Conservation (phyloP, 2,113 vertebrate genomes). For the Pteronura brasiliensis region DNA sequence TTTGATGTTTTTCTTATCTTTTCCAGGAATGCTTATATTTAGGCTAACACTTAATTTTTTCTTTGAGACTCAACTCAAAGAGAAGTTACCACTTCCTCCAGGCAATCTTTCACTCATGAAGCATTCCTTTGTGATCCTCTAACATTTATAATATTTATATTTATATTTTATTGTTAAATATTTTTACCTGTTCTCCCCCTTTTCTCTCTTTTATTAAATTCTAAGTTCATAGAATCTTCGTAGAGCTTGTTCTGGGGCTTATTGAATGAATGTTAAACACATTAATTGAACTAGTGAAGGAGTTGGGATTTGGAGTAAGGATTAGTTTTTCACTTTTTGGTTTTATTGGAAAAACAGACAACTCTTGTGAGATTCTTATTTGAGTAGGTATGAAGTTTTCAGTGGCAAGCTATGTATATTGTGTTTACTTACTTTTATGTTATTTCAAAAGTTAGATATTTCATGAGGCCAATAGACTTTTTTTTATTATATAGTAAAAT, state of each 20-base stretch:
- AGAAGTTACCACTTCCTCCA: neutral
- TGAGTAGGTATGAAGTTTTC: slow-evolving; percentile 4
- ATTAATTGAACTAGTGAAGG: neutral
- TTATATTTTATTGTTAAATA: neutral
- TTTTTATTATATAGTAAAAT: neutral
- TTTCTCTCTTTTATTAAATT: neutral
- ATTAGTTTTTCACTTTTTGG: slow-evolving; percentile 22
- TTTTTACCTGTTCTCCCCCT: neutral
- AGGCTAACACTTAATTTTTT: neutral
- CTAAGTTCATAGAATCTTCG: neutral
- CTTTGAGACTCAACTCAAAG: neutral
- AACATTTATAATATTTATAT: neutral
- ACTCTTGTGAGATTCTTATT: neutral
- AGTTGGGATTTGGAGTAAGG: neutral
- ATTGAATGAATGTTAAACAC: neutral
- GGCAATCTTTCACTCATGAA: neutral
- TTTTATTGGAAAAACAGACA: neutral
- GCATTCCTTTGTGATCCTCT: neutral
- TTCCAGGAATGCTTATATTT: neutral
- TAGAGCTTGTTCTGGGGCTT: neutral
- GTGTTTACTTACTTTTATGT: neutral
- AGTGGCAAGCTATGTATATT: neutral
- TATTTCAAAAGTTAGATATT: slow-evolving; percentile 8
- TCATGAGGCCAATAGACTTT: neutral
- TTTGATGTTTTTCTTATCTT: neutral